phyloP scores from a whole-genome alignment of 2,113 vertebrate genomes.

The Leucosticte australis region DNA sequence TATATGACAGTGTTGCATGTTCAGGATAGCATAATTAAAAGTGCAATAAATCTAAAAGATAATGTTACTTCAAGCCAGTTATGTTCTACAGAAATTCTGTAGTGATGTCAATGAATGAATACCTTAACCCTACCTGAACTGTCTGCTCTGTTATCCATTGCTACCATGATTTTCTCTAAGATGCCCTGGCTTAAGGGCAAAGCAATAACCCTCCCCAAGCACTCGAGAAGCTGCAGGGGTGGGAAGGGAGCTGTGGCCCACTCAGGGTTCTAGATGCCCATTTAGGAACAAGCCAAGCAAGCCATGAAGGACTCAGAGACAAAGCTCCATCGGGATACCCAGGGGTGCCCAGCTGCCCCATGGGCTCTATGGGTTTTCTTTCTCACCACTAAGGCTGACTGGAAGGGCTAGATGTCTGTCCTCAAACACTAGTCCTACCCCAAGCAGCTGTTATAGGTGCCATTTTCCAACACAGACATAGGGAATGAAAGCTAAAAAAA shows the following conservation, averaged over 20 bases:
- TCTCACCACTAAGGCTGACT: no score
- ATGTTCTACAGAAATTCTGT: constrained; percentile 33
- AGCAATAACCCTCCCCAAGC: not conserved
- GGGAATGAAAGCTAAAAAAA: not conserved
- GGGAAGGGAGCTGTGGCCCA: not conserved
- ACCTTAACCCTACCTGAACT: not conserved
- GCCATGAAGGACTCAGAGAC: not conserved
- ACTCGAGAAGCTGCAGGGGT: not conserved
- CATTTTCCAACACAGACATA: not conserved
- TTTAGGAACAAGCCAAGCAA: not conserved
- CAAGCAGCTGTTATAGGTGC: accelerated
- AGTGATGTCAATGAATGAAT: constrained; percentile 12
- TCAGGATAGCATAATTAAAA: constrained; percentile 65
- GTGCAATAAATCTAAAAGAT: constrained; percentile 53
- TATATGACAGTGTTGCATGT: constrained; percentile 32
- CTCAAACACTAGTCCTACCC: not conserved
- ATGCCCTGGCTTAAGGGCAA: not conserved
- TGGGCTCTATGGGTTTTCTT: not conserved
- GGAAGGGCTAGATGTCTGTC: not conserved
- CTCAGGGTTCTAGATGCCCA: not conserved
- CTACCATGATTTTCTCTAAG: not conserved
- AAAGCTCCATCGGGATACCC: not conserved
- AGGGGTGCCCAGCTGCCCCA: not conserved
- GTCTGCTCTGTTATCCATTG: constrained; percentile 23
- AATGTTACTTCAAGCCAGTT: constrained; percentile 42